Conservation (phyloP, 2,888 invertebrate species). For the Lochmaea crataegi region DNA sequence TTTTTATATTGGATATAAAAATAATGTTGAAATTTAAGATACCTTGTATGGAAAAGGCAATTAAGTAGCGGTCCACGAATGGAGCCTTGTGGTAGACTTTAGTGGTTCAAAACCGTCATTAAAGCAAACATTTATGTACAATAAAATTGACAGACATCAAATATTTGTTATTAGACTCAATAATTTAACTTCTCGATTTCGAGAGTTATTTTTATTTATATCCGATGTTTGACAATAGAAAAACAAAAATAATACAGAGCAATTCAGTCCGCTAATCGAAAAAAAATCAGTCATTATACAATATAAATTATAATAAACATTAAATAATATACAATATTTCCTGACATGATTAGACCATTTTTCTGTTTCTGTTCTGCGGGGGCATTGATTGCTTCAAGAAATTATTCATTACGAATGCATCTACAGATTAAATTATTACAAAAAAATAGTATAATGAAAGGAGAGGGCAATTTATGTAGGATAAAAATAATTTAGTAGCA, state of each 20-base stretch:
- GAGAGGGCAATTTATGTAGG: neutral
- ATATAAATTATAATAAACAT: conserved; percentile 50
- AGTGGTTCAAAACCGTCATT: neutral
- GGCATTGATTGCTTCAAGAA: conserved; percentile 39
- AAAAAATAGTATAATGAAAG: conserved; percentile 36
- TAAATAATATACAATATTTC: conserved; percentile 53
- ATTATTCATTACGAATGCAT: conserved; percentile 48
- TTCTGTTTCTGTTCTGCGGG: conserved; percentile 44
- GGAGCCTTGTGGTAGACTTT: neutral
- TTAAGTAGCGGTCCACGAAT: neutral
- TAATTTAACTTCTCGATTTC: neutral
- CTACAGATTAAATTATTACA: conserved; percentile 42
- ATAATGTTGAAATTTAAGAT: neutral
- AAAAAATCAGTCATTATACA: conserved; percentile 42
- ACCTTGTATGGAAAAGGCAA: neutral
- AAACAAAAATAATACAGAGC: conserved; percentile 15
- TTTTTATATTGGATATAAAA: neutral
- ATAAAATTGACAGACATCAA: conserved; percentile 4
- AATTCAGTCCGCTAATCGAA: conserved; percentile 30
- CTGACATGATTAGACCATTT: conserved; percentile 50
- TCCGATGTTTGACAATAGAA: neutral
- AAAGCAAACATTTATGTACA: conserved; percentile 7
- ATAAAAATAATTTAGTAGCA: conserved; percentile 8
- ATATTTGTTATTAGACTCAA: neutral
- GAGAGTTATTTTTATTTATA: neutral